Base-by-base conservation (phyloP, 2,797 vertebrate species). In the Anniella stebbinsi region DNA sequence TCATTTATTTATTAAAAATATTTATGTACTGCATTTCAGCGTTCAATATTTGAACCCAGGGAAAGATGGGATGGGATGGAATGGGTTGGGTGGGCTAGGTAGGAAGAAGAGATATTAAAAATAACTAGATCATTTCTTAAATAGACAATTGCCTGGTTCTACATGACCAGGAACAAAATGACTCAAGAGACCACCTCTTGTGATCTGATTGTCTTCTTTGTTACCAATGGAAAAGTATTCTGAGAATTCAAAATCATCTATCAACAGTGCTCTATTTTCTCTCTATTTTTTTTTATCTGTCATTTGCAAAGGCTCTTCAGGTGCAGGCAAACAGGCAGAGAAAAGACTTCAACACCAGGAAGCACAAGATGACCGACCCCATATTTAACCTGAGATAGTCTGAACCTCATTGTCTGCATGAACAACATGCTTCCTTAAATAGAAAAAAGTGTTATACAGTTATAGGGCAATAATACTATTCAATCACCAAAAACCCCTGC, bases 371-470 rank as follows among this genome's bases (percentile, higher is more conserved):
- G 1, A 91, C 87, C 63, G 93, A 92, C 85, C 83, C 83, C 91
- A 88, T 87, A 93, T 89, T 93, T 94, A 93, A 85, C 91, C 70
- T 88, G 89, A 63, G 86, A 38, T 90, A 86, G 81, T 93, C 90
- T 92, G 88, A 2, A 0, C 89, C 36, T 5, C 38, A 66, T 75
- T 73, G 70, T 72, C 73, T 89, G 66, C 57, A 91, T 76, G 66
- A 93, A 48, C 90, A 91, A 85, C 0, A 8, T 0, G 0, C 67
- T 93, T 63, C 38, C 92, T 93, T 94, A 94, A 91, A 94, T 92
- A 41, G 48, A 54, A 33, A 80, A 48, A 78, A n/a, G 51, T 2
- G 54, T 54, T 54, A 54, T 54, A 76, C 30, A 30, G 17, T 41
- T 80, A 54, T 33, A 54, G 51, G 33, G 30, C 17, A 2, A 75